Conservation (phyloP, 2,888 invertebrate genomes). For the Limnephilus auricula region DNA sequence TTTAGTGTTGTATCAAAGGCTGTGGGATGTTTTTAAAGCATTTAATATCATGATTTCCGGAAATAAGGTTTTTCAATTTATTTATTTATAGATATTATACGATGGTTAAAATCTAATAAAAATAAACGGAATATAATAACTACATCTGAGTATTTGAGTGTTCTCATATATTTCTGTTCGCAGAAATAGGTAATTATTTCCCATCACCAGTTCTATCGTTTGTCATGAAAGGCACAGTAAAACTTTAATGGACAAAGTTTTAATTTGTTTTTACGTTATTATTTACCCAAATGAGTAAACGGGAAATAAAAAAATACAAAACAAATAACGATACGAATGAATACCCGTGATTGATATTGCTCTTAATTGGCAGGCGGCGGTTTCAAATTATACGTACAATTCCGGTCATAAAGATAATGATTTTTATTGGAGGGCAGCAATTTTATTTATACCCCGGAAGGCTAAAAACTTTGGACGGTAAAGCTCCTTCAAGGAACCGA, state of each 20-base stretch:
- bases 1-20: background rate
- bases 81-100: background rate
- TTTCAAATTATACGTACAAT: background rate
- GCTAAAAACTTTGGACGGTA: background rate
- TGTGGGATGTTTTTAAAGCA: background rate
- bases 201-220: slow-evolving; percentile 10
- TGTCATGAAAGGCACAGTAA: slow-evolving; percentile 36
- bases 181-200: slow-evolving; percentile 32
- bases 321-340: slow-evolving; percentile 28
- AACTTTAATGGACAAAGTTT: slow-evolving; percentile 56
- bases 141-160: background rate
- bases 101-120: background rate
- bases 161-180: background rate
- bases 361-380: slow-evolving; percentile 30
- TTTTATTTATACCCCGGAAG: background rate
- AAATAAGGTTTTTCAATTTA: background rate
- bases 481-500: background rate
- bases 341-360: slow-evolving; percentile 47
- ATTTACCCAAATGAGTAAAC: background rate
- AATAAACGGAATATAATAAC: background rate
- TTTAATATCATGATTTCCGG: background rate
- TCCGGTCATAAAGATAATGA: background rate
- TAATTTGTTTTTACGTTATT: slow-evolving; percentile 53
- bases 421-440: background rate
- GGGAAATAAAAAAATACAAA: slow-evolving; percentile 29